phyloP scores from a whole-genome alignment of 2,113 vertebrate species.

The Bos indicus region DNA sequence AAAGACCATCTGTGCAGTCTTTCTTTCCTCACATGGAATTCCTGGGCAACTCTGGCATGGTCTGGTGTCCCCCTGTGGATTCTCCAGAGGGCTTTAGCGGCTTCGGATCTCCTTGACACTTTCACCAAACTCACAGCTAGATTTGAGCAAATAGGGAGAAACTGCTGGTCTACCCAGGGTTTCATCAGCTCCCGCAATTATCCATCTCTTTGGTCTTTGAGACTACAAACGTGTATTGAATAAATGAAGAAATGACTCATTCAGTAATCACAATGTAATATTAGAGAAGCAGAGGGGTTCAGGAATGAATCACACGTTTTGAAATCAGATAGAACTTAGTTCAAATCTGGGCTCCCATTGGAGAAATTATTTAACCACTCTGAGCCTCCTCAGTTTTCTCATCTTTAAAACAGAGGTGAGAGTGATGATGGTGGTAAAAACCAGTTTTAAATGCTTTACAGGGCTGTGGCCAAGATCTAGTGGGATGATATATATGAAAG shows the following conservation, averaged over 20 bases:
- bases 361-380: background rate
- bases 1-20: background rate
- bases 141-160: background rate
- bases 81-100: background rate
- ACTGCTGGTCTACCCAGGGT: background rate
- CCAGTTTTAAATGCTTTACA: background rate
- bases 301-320: background rate
- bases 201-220: background rate
- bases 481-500: background rate
- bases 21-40: background rate
- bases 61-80: background rate
- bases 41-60: background rate
- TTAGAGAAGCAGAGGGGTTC: background rate
- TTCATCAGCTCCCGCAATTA: background rate
- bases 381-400: background rate
- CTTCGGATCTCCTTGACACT: background rate
- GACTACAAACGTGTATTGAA: background rate
- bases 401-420: background rate
- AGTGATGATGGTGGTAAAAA: background rate
- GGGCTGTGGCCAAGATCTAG: background rate
- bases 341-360: background rate
- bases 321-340: background rate
- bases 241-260: background rate
- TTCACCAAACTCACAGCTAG: background rate
- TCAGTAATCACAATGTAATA: background rate